These are phyloP conservation scores for Trematocara stigmaticum DNA, from an alignment of 2,113 vertebrate species.

Conservation along the genomic window DNA sequence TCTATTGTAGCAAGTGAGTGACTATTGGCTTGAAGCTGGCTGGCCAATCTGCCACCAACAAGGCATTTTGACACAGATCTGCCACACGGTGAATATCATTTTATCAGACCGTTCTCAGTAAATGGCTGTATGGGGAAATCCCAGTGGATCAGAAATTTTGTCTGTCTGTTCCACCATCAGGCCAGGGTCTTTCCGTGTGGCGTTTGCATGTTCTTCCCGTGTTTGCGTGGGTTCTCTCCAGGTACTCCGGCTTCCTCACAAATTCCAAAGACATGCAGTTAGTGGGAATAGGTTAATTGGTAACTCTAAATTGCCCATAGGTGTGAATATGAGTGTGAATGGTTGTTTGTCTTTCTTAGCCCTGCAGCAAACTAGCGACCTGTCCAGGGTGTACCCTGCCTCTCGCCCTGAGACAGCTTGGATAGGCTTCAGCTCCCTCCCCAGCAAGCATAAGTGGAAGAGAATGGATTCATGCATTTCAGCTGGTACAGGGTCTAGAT, in stretches of 20 bases:
- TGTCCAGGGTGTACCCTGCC: neutral
- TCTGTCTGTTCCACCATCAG: neutral
- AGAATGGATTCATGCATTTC: neutral
- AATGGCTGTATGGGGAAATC: neutral
- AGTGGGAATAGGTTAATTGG: neutral
- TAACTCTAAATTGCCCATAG: neutral
- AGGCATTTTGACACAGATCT: rapidly evolving
- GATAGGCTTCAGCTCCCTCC: rapidly evolving
- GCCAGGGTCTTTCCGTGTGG: rapidly evolving
- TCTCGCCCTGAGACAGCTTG: neutral
- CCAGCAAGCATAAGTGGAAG: rapidly evolving
- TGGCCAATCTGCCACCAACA: neutral
- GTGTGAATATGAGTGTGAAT: neutral
- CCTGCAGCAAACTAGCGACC: neutral
- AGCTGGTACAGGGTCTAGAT: neutral
- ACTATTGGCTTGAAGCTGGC: neutral
- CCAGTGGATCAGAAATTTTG: rapidly evolving
- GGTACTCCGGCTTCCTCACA: neutral
- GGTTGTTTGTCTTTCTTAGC: neutral
- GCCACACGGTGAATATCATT: rapidly evolving
- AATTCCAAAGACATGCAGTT: neutral
- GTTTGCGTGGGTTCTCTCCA: neutral
- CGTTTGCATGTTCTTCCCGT: neutral
- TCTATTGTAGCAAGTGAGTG: neutral
- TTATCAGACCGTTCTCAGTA: neutral